These are phyloP conservation scores for Lasioglossum oenotherae DNA, from an alignment of 2,888 invertebrate species.

Conservation along the genomic window DNA sequence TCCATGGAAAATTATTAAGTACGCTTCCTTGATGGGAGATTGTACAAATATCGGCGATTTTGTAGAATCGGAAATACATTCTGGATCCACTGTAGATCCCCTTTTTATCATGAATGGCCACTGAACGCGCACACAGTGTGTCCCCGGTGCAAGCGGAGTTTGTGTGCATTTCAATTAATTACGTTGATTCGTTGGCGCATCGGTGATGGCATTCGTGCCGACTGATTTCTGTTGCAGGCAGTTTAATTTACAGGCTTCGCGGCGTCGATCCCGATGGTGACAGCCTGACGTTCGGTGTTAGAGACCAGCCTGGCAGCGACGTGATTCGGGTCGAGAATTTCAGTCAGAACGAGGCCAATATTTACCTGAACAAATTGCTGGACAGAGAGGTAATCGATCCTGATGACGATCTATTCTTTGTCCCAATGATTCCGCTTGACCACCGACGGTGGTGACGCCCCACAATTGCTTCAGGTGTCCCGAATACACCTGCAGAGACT, in stretches of 20 bases:
- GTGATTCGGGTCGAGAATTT: conserved; percentile 93
- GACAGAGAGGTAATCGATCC: conserved; percentile 91
- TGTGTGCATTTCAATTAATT: conserved; percentile 46
- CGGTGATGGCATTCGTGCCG: conserved; percentile 49
- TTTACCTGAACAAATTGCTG: conserved; percentile 94
- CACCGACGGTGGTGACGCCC: not conserved
- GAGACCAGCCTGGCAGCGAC: conserved; percentile 92
- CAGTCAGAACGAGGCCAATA: conserved; percentile 92
- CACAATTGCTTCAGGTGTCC: not conserved
- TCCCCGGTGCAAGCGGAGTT: not conserved
- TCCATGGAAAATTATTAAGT: too few species aligned
- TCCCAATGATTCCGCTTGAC: conserved; percentile 1
- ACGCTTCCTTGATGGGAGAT: not conserved
- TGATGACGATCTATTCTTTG: conserved; percentile 37
- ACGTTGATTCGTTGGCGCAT: conserved; percentile 33
- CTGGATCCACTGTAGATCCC: not conserved
- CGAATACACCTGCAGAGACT: not conserved
- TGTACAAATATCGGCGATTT: not conserved
- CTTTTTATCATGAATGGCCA: not conserved
- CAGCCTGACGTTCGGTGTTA: conserved; percentile 92
- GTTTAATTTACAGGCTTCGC: conserved; percentile 92
- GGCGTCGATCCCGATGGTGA: conserved; percentile 96
- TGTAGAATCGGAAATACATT: not conserved
- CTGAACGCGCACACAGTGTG: not conserved
- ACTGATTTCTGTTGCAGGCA: conserved; percentile 87